Base-by-base conservation (phyloP, 37 sponge, comb jelly and placozoan genomes). In the Axinella damicornis region DNA sequence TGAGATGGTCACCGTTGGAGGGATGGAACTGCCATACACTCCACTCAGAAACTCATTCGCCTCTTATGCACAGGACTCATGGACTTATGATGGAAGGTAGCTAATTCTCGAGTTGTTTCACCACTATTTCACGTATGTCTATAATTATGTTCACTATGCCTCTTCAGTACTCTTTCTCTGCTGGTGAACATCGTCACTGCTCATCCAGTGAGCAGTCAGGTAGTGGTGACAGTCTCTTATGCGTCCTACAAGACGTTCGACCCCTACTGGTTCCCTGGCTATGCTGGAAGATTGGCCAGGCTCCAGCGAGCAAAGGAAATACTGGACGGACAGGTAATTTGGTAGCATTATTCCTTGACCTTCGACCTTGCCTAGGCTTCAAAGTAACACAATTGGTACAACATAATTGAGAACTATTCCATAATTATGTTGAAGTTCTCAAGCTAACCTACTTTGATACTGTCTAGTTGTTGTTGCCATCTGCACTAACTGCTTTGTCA, bases 21-120 rank as follows among this genome's bases (percentile, higher is more conserved):
- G 84, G 21, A 19, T 18, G 11, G 9, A 24, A 37, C 35, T 76
- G 12, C 69, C 67, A 27, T 89, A 82, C 57, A 62, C 69, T 37
- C 59, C 77, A 4, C 57, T 77, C n/a, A 39, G 41, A n/a, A 40
- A 32, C 22, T 68, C 78, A 24, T 84, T n/a, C 30, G 46, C 40
- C 39, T 39, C 31, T 25, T 84, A 84, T 52, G n/a, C 39, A 14
- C 30, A 38, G 19, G 76, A 84, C 74, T 74, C 67, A 16, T 90
- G 85, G 85, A 84, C 90, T 39, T 90, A 90, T 40, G 90, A 90
- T 84, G 90, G 90, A 79, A 62, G 86, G 67, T 39, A 83, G 63
- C 32, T 2, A 5, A 31, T 14, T 14, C 5, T 61, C 5, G 12
- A 12, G 46, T 46, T 46, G 46, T n/a, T n/a, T n/a, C n/a, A n/a